Percentiles rank a stretch among this genome's conserved stretches.
These are phyloP conservation scores for Hirtodrosophila trivittata DNA, from an alignment of 2,888 invertebrate species.

Conservation along the genomic window DNA sequence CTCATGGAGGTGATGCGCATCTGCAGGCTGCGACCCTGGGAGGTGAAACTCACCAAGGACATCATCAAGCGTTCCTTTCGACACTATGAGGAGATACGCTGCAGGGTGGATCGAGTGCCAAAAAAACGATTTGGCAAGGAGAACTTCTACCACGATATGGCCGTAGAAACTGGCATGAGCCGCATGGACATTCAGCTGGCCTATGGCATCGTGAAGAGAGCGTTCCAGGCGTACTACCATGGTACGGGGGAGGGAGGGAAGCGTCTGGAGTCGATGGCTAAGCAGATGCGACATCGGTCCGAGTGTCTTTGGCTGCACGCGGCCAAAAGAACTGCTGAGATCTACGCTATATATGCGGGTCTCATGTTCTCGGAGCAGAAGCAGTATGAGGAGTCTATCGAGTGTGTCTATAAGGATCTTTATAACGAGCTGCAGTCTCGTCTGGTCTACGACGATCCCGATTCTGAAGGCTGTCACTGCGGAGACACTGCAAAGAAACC, in stretches of 20 bases:
- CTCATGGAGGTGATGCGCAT: constrained; percentile 67
- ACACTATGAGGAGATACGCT: constrained; percentile 72
- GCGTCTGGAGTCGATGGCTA: constrained; percentile 36
- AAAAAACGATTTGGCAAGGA: constrained; percentile 70
- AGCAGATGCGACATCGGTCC: constrained; percentile 48
- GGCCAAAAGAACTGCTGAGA: constrained; percentile 71
- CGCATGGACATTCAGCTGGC: constrained; percentile 76
- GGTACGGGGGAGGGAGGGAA: constrained; percentile 62
- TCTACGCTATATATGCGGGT: constrained; percentile 68
- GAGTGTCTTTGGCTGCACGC: constrained; percentile 79
- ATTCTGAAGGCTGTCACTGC: constrained; percentile 30
- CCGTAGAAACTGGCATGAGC: constrained; percentile 69
- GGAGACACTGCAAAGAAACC: rapidly evolving
- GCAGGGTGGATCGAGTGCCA: constrained; percentile 61
- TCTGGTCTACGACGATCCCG: constrained; percentile 30
- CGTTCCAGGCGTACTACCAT: constrained; percentile 80
- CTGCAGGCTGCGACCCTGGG: constrained; percentile 72
- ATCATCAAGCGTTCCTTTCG: constrained; percentile 61
- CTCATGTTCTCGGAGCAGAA: constrained; percentile 65
- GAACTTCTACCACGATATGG: constrained; percentile 73
- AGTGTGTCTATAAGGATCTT: constrained; percentile 64
- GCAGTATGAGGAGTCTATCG: constrained; percentile 63
- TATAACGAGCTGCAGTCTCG: constrained; percentile 56
- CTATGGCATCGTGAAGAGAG: constrained; percentile 77
- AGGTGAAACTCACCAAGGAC: constrained; percentile 53